Percentiles rank a stretch among this genome's conserved stretches.
Conservation (phyloP, 2,888 invertebrate species). For the Meandrusa payeni region DNA sequence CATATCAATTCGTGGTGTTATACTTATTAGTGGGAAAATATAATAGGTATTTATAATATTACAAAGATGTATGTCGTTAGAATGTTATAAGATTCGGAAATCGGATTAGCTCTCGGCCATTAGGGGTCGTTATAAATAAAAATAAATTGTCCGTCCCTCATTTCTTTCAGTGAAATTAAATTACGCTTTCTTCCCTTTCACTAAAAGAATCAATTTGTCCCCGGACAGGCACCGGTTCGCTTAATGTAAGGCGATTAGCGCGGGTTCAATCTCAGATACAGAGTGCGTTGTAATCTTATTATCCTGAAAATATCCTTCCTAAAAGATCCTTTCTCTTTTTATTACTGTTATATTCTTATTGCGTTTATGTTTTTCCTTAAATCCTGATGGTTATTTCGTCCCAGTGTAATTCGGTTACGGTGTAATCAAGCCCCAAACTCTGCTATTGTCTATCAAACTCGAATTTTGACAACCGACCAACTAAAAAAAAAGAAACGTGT, state of each 20-base stretch:
- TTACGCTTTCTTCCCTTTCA: constrained; percentile 16
- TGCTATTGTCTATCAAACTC: too few species aligned
- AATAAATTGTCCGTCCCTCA: constrained; percentile 7
- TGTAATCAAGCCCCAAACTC: too few species aligned
- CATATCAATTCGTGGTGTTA: too few species aligned
- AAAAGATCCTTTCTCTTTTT: constrained; percentile 32
- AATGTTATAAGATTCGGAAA: constrained; percentile 8
- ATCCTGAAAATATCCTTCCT: constrained; percentile 9
- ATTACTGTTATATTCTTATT: too few species aligned
- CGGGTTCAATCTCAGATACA: constrained; percentile 26
- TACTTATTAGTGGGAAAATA: too few species aligned
- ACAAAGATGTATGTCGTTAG: too few species aligned
- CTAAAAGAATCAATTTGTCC: constrained; percentile 23
- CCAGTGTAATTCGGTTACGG: too few species aligned
- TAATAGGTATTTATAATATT: too few species aligned
- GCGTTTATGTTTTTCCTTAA: too few species aligned
- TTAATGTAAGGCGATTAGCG: constrained; percentile 40
- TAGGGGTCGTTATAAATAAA: constrained; percentile 11
- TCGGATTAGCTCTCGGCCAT: constrained; percentile 11
- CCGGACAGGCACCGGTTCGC: constrained; percentile 14
- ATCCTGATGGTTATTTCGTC: too few species aligned
- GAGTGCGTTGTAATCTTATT: constrained; percentile 30
- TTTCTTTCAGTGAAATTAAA: constrained; percentile 17
- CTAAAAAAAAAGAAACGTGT: too few species aligned
- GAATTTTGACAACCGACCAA: too few species aligned